Evolutionary conservation across 2,113 vertebrate species (phyloP), one percentile per base, ranked within the genome.

Genomic region (Phrynosoma blainvillii): DNA sequence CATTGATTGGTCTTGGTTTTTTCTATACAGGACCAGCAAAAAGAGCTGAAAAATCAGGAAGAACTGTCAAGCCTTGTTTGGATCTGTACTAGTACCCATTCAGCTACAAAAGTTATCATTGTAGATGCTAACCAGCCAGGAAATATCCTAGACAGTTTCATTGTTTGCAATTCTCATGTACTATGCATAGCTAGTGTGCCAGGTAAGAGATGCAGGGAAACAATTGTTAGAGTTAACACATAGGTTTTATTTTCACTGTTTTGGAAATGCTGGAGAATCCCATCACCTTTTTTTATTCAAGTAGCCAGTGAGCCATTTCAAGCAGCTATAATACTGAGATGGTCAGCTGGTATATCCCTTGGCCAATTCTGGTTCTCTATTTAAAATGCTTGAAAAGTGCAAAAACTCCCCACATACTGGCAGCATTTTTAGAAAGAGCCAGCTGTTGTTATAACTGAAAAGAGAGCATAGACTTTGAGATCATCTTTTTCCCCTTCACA

Each of bases 31-130:
- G 98, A 99, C 56, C 98, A 99, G 93, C 98, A 99, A 96, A 98
- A 98, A 90, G 98, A 99, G 91, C 92, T 98, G 76, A 97, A 95
- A 88, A 97, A 98, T 73, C 98, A 98, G 79, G 98, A 99, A 1
- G 98, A 99, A 81, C 73, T 99, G 86, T 99, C 98, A 59, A 99
- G 98, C n/a, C 95, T 99, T 80, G 98, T 99, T 70, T 99, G 99
- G 99, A 99, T 99, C 94, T 99, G 99, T 93, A 99, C 99, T 92
- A 99, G 98, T 90, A 99, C 98, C 11, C 97, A 99, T 89, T 96
- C 98, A 91, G 97, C 97, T 80, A 98, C 98, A 20, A 99, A 99
- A 95, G 98, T 98, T 42, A 96, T 99, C 30, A 98, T 99, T 85
- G 97, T 99, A 13, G 98, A 99, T 79, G 99, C 98, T 93, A 97